Evolutionary conservation across 2,113 vertebrate species (phyloP), one percentile per base, ranked within the genome.

Genomic region (Neolamprologus tretocephalus): DNA sequence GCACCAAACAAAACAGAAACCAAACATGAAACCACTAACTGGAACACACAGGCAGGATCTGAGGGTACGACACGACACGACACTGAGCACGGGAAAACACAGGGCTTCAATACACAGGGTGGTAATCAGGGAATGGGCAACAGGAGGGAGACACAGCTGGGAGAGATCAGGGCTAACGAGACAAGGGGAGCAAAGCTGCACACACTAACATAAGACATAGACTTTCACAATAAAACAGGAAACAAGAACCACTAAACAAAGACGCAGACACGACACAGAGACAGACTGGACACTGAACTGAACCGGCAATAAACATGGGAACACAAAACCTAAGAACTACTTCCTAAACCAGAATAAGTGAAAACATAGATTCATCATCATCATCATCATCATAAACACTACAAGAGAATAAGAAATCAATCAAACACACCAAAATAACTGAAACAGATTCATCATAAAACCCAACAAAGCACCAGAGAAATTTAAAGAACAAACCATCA

Each of bases 41-140:
- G 19, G 51, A 53, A 4, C 51, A 21, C 9, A 53, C 19, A 53
- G 51, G 51, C 51, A 21, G 3, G 19, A 11, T 4, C 51, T 53
- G 51, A 0, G 2, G 5, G 51, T 21, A 11, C 51, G 5, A 53
- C 3, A 0, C 51, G 5, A 53, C 3, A 0, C 3, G 0, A 53
- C 51, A 53, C 51, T 11, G 19, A 53, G 19, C 19, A 53, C 3
- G 0, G 0, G 51, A 1, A 53, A 53, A 53, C 51, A 53, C 19
- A 21, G 51, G 9, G 51, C 51, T 53, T 53, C 0, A 1, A 53
- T 21, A 53, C n/a, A 21, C 51, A 21, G n/a, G n/a, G 9, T 53
- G 49, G 49, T 53, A 53, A 6, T 53, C 49, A 53, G 49, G 19
- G 49, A 53, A 53, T 53, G 51, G 51, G 49, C 49, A 53, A 53